Conservation (phyloP, 2,113 vertebrate genomes). For the Pelobates fuscus region DNA sequence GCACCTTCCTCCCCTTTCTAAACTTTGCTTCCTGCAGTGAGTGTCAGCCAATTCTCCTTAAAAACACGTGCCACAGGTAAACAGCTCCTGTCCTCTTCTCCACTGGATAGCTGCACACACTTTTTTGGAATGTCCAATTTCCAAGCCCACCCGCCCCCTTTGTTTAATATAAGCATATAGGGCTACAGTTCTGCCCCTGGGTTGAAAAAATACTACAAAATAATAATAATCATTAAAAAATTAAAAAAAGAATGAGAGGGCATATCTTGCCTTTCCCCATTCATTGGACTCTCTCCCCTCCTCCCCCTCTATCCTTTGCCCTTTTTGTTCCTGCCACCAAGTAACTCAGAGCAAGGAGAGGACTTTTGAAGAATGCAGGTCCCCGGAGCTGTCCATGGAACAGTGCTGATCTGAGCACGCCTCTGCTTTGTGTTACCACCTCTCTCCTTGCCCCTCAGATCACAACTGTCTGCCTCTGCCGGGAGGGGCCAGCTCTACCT, state of each 20-base stretch:
- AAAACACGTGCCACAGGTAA: constrained; percentile 75
- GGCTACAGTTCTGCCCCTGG: constrained; percentile 8
- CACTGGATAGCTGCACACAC: background rate
- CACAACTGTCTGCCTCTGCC: constrained; percentile 39
- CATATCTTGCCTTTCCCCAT: background rate
- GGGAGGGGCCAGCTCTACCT: constrained; percentile 41
- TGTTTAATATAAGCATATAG: background rate
- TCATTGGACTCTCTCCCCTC: constrained; percentile 14
- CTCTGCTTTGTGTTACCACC: constrained; percentile 46
- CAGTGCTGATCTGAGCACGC: constrained; percentile 47
- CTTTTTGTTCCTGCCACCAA: constrained; percentile 53
- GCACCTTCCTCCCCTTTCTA: background rate
- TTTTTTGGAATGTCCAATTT: background rate
- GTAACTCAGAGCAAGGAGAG: constrained; percentile 27
- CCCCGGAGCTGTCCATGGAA: constrained; percentile 40
- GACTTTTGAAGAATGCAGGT: constrained; percentile 50
- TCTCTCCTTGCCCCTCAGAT: constrained; percentile 60
- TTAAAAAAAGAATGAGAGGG: constrained; percentile 3
- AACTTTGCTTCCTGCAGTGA: constrained; percentile 23
- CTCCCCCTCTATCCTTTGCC: constrained; percentile 54
- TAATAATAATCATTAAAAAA: no score
- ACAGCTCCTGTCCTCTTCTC: constrained; percentile 58
- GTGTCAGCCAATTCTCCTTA: background rate
- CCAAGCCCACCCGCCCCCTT: background rate
- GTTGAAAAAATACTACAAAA: no score